Percentiles rank a stretch among this genome's conserved stretches.
Evolutionary conservation across 1,140 invertebrate species (phyloP).

Genomic region (Pseudoatta argentina): DNA sequence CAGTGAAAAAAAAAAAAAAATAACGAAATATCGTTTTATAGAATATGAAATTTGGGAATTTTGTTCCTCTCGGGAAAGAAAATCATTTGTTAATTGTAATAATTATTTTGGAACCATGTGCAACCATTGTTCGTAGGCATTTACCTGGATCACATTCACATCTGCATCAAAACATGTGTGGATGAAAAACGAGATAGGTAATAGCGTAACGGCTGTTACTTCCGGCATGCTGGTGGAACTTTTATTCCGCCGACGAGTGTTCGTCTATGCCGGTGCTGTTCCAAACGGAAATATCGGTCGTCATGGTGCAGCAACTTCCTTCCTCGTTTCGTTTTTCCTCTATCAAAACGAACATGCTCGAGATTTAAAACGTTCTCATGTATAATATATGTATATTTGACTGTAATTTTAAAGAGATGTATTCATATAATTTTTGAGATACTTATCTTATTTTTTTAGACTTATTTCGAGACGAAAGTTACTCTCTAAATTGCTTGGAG

Average conservation of each 20-base stretch:
- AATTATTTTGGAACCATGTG: not conserved
- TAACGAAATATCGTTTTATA: not conserved
- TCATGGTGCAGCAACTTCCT: slow-evolving; percentile 71
- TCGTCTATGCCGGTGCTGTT: slow-evolving; percentile 22
- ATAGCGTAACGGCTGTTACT: slow-evolving; percentile 64
- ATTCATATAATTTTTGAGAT: not conserved
- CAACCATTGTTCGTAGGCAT: slow-evolving; percentile 48
- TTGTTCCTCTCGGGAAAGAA: not conserved
- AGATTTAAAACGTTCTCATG: slow-evolving; percentile 11
- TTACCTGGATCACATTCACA: slow-evolving; percentile 48
- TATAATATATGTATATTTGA: slow-evolving; percentile 3
- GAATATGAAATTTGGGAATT: slow-evolving; percentile 23
- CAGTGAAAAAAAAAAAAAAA: not conserved
- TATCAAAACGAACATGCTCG: slow-evolving; percentile 4
- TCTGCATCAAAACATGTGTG: slow-evolving; percentile 33
- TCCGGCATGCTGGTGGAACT: slow-evolving; percentile 66
- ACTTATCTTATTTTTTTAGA: not conserved
- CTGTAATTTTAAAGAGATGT: not conserved
- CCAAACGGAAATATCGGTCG: slow-evolving; percentile 66
- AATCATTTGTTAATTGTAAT: not conserved
- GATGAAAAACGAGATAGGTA: slow-evolving; percentile 74
- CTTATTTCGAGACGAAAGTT: not conserved
- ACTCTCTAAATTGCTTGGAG: too few relatives aligned
- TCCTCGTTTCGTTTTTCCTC: slow-evolving; percentile 65
- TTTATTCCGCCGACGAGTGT: slow-evolving; percentile 64